A percentile compares a stretch with the other conserved stretches of the same genome.
Evolutionary conservation across 2,888 invertebrate genomes (phyloP).

Genomic region (Ischnus inquisitorius): DNA sequence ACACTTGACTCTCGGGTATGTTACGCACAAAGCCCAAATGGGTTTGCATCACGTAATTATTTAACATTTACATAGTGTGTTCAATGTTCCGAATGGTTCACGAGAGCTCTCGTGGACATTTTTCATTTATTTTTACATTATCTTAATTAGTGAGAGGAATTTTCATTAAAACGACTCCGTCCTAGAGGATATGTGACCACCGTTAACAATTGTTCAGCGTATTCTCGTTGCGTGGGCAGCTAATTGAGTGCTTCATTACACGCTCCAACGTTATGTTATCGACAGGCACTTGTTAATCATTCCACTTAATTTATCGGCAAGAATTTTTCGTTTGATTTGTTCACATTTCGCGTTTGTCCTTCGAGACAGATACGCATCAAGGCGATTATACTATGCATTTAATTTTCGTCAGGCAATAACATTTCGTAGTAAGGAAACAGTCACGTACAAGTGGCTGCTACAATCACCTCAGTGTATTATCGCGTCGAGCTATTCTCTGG

Average conservation of each 20-base stretch:
- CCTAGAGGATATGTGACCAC: neutral
- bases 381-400: neutral
- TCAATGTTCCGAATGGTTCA: neutral
- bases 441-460: conserved; percentile 16
- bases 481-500: neutral
- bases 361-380: no score
- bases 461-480: neutral
- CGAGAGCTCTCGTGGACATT: no score
- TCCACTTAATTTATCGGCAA: conserved; percentile 47
- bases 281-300: conserved; percentile 15
- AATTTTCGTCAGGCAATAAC: conserved; percentile 9
- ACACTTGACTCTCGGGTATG: neutral
- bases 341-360: neutral
- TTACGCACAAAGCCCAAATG: neutral
- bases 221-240: neutral
- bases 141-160: no score
- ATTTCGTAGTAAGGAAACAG: conserved; percentile 14
- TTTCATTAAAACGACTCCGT: neutral
- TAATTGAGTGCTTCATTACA: neutral
- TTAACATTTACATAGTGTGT: neutral
- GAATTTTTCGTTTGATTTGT: conserved; percentile 15
- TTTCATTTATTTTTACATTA: no score
- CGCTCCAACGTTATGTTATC: neutral
- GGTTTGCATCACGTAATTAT: neutral
- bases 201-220: neutral